phyloP scores from a whole-genome alignment of 2,888 invertebrate species.

The Iselma pallidipennis region DNA sequence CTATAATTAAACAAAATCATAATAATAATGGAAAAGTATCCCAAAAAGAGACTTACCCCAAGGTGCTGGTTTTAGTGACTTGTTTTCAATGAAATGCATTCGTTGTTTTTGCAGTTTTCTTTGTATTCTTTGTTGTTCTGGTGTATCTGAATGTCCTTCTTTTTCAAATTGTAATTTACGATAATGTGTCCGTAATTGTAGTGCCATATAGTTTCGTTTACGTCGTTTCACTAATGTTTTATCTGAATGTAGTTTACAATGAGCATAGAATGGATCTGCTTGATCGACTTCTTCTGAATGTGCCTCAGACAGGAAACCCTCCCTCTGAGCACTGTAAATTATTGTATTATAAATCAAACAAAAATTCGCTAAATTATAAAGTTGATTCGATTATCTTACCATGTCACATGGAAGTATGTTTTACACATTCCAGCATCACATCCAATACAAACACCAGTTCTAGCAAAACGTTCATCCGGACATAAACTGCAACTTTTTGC shows the following conservation, averaged over 20 bases:
- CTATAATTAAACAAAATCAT: conserved; percentile 57
- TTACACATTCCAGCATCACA: conserved; percentile 99
- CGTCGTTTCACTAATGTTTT: conserved; percentile 81
- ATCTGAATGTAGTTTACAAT: conserved; percentile 94
- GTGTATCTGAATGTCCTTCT: conserved; percentile 65
- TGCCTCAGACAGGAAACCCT: conserved; percentile 90
- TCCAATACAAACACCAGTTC: conserved; percentile 94
- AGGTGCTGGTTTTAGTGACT: conserved; percentile 73
- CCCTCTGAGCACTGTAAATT: conserved; percentile 80
- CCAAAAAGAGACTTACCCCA: conserved; percentile 77
- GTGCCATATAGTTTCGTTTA: conserved; percentile 82
- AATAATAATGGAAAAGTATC: background rate
- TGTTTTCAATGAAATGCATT: conserved; percentile 77
- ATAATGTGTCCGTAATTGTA: conserved; percentile 79
- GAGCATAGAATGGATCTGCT: conserved; percentile 96
- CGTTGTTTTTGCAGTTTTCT: conserved; percentile 83
- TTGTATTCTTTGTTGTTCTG: conserved; percentile 75
- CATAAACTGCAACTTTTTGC: conserved; percentile 90
- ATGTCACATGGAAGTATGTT: conserved; percentile 96
- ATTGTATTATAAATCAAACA: conserved; percentile 8
- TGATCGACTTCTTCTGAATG: conserved; percentile 88
- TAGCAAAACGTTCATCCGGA: conserved; percentile 80
- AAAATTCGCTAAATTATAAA: background rate
- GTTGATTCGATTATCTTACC: no score
- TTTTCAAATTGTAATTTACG: conserved; percentile 64